phyloP scores from a whole-genome alignment of 2,797 vertebrate genomes.

The Loris lydekkerianus region DNA sequence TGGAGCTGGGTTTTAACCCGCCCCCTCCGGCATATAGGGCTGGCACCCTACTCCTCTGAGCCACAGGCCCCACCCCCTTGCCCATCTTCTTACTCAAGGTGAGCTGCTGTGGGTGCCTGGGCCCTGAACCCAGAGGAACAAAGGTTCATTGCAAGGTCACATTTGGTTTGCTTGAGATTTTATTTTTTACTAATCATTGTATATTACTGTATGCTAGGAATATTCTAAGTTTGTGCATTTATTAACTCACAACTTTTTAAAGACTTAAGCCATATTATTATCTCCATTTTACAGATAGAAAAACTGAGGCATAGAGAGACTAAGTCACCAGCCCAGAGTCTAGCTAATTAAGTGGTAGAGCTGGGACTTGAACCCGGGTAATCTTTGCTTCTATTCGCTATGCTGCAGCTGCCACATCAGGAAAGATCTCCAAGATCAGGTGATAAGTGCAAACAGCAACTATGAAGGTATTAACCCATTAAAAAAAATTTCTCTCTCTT shows the following conservation, averaged over 20 bases:
- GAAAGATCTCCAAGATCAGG: neutral
- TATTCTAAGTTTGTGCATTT: neutral
- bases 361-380: neutral
- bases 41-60: too few species aligned
- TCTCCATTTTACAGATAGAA: constrained; percentile 1
- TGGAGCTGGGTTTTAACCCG: too few species aligned
- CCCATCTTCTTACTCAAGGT: neutral
- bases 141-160: neutral
- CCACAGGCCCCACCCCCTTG: neutral
- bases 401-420: neutral
- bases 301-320: constrained; percentile 3
- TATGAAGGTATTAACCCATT: neutral
- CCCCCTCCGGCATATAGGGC: too few species aligned
- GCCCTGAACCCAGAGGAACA: neutral
- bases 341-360: neutral
- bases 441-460: neutral
- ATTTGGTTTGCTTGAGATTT: constrained; percentile 34
- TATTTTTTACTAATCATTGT: neutral
- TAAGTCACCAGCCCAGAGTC: neutral
- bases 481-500: neutral
- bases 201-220: neutral
- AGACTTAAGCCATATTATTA: neutral
- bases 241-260: neutral
- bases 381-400: neutral
- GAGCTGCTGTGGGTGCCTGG: neutral